Evolutionary conservation across 2,797 vertebrate species (phyloP), one percentile per base, ranked within the genome.

Genomic region (Lagocephalus sceleratus): DNA sequence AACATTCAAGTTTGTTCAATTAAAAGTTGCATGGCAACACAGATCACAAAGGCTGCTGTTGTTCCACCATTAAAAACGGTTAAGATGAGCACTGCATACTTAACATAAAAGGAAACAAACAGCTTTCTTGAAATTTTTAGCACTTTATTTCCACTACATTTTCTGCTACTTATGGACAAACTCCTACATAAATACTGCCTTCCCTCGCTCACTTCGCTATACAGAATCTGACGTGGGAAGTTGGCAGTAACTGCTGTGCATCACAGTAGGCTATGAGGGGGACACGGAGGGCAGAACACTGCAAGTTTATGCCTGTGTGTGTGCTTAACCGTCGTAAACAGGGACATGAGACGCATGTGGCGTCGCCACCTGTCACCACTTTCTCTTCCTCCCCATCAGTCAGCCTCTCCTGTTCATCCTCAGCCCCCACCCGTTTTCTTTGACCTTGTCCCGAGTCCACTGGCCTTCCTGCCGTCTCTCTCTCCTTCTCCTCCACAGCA

Each of bases 301-400:
- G 81, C 32, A 45, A 76, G 79, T 83, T 75, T 78, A 70, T 68
- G 73, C 53, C 68, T 14, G 42, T 44, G 42, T 44, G 42, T 44
- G 16, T 44, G 42, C 21, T 20, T 44, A 19, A 5, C 67, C 54
- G 26, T 84, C 74, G 68, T 89, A 90, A 89, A 87, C 85, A 86
- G 67, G 71, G 82, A 82, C 83, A 66, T 76, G 69, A 75, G 81
- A 81, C 80, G 73, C 86, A 87, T 77, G 83, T 81, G 64, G 82
- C 67, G 85, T 79, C 75, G 62, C 86, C 65, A 86, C 87, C 88
- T 87, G 87, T 88, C 85, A 85, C 73, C 78, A 53, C 76, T 69
- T 76, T 83, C 76, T 66, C 78, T 47, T 67, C 51, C 56, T 61
- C 25, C 57, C 64, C 68, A 60, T 45, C 32, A 23, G 68, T 66